Conservation (phyloP, 2,113 vertebrate species). For the Tauraco erythrolophus region DNA sequence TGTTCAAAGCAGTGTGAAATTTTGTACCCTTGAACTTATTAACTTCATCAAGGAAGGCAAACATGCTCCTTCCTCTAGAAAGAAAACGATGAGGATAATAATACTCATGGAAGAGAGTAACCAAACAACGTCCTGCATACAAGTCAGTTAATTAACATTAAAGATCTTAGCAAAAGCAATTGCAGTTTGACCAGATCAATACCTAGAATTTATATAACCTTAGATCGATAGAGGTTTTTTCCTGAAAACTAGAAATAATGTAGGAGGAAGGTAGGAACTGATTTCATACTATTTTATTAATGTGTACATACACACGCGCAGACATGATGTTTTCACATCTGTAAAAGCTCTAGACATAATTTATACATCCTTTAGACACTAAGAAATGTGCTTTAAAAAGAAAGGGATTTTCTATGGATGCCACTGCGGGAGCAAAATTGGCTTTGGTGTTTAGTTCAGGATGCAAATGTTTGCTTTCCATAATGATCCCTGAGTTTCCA, state of each 20-base stretch:
- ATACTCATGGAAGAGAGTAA: background rate
- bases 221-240: background rate
- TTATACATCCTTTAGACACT: background rate
- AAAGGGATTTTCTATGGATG: background rate
- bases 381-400: background rate
- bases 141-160: background rate
- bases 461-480: background rate
- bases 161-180: background rate
- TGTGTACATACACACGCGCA: accelerated
- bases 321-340: background rate
- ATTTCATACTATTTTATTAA: background rate
- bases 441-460: background rate
- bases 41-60: background rate
- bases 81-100: background rate
- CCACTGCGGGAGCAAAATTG: background rate
- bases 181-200: background rate
- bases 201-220: background rate
- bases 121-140: background rate
- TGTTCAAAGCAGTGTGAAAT: background rate
- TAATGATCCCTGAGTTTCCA: background rate
- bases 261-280: background rate
- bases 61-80: background rate
- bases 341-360: background rate
- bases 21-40: background rate
- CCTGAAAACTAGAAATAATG: background rate